Percentiles rank a stretch among this genome's conserved stretches.
These are phyloP conservation scores for Scaeva pyrastri DNA, from an alignment of 2,888 invertebrate species.

Conservation along the genomic window DNA sequence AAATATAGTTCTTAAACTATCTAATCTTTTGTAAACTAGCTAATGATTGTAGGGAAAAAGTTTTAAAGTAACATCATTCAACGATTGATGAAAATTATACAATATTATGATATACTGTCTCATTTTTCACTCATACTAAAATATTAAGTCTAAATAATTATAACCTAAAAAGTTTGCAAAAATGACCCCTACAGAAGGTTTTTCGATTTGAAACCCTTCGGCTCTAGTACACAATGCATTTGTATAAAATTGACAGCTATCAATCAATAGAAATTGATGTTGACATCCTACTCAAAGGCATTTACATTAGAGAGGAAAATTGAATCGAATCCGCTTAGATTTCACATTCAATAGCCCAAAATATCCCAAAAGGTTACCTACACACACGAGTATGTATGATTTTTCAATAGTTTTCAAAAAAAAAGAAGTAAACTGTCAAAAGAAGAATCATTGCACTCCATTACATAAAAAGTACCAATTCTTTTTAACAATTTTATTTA, in stretches of 20 bases:
- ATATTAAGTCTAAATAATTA: too few relatives aligned
- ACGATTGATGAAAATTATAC: too few relatives aligned
- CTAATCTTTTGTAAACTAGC: too few relatives aligned
- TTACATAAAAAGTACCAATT: conserved; percentile 63
- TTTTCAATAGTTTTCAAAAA: conserved; percentile 56
- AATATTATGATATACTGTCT: too few relatives aligned
- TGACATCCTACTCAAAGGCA: conserved; percentile 64
- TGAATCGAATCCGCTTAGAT: conserved; percentile 55
- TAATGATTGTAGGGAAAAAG: too few relatives aligned
- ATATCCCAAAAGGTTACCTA: conserved; percentile 30
- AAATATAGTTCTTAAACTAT: too few relatives aligned
- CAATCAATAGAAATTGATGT: conserved; percentile 65
- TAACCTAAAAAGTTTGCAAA: background rate
- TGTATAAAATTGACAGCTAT: conserved; percentile 63
- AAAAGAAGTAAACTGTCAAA: conserved; percentile 63
- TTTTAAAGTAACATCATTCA: too few relatives aligned
- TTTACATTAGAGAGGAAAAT: conserved; percentile 40
- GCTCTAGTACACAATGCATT: background rate
- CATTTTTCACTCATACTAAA: too few relatives aligned
- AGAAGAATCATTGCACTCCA: conserved; percentile 62
- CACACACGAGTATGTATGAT: conserved; percentile 30
- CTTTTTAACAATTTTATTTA: conserved; percentile 64
- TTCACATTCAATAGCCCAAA: conserved; percentile 41
- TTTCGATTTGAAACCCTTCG: background rate
- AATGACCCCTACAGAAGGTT: background rate